Evolutionary conservation across 2,888 invertebrate genomes (phyloP).

Genomic region (Tipula lateralis): DNA sequence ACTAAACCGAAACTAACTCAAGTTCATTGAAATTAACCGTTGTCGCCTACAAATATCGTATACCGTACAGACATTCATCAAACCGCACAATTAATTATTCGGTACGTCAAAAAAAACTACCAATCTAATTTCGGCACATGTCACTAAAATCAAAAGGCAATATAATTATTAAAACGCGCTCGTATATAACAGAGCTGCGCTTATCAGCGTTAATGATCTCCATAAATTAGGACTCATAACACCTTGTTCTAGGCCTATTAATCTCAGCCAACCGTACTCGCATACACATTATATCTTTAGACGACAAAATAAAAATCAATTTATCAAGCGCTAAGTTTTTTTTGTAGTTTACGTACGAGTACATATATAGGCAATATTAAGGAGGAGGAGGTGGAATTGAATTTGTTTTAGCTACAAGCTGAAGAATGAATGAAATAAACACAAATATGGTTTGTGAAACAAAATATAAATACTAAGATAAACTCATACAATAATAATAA

Average conservation of each 20-base stretch:
- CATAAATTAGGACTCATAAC: constrained; percentile 5
- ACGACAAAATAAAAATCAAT: neutral
- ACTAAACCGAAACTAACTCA: neutral
- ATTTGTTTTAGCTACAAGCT: neutral
- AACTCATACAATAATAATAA: neutral
- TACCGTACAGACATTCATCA: neutral
- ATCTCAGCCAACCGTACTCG: neutral
- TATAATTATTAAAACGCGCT: neutral
- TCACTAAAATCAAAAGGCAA: neutral
- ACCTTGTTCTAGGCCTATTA: neutral
- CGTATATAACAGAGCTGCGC: neutral
- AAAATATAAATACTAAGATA: neutral
- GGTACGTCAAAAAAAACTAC: neutral
- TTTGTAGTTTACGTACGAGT: neutral
- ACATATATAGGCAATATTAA: neutral
- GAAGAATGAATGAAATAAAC: neutral
- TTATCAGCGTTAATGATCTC: neutral
- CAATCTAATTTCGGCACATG: constrained; percentile 2
- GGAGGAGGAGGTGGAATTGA: neutral
- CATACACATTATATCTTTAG: neutral
- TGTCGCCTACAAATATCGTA: neutral
- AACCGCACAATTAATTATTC: neutral
- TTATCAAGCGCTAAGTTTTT: neutral
- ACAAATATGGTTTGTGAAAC: neutral
- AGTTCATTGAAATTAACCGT: neutral